Percentiles rank a stretch among this genome's conserved stretches.
These are phyloP conservation scores for Bubo bubo DNA, from an alignment of 2,113 vertebrate genomes.

Conservation along the genomic window DNA sequence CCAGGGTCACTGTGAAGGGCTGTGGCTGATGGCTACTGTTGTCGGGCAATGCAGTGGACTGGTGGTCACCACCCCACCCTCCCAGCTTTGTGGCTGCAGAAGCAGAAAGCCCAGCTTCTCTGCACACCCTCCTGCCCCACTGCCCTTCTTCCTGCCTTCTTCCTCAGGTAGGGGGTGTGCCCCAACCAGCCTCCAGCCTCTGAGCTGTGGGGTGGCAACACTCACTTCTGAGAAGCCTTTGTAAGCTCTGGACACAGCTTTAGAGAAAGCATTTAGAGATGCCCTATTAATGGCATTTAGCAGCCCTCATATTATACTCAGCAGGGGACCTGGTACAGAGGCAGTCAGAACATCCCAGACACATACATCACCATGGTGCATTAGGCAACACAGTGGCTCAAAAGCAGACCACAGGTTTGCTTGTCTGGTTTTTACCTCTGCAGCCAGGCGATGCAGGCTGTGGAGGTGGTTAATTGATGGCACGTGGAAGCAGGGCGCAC, in stretches of 20 bases:
- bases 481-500: fast-evolving
- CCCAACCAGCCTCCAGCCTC: background rate
- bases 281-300: background rate
- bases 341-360: background rate
- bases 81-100: background rate
- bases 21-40: background rate
- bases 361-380: fast-evolving
- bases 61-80: background rate
- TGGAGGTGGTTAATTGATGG: background rate
- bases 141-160: background rate
- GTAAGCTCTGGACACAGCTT: background rate
- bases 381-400: background rate
- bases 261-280: background rate
- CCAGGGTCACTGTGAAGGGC: background rate
- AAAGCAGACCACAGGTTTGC: background rate
- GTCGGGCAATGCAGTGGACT: background rate
- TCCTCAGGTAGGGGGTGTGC: background rate
- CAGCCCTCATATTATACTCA: background rate
- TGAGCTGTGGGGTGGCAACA: background rate
- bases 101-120: background rate
- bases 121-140: fast-evolving
- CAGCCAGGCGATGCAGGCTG: background rate
- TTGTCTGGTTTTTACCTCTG: background rate
- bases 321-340: background rate
- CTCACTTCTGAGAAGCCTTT: background rate